Conservation (phyloP, 2,888 invertebrate species). For the Scrobipalpa costella region DNA sequence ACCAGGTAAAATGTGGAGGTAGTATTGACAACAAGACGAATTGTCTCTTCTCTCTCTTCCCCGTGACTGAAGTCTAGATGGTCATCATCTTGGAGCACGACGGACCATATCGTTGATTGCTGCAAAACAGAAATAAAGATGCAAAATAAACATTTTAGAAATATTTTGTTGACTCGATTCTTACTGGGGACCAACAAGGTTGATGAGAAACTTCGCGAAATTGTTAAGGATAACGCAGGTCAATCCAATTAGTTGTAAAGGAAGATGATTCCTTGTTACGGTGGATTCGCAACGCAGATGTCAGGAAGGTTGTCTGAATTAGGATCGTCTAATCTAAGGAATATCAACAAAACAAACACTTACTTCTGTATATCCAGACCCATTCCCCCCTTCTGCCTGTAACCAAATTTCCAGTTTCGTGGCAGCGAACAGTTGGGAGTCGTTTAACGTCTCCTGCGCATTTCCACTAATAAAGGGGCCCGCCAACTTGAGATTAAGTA, state of each 20-base stretch:
- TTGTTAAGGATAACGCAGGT: too few species aligned
- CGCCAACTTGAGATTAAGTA: conserved; percentile 44
- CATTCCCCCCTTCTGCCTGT: not conserved
- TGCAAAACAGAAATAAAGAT: too few species aligned
- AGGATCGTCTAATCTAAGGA: not conserved
- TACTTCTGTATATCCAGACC: not conserved
- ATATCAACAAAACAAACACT: too few species aligned
- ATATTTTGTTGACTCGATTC: too few species aligned
- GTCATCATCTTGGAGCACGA: conserved; percentile 81
- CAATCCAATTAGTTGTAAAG: too few species aligned
- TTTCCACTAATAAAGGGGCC: conserved; percentile 71
- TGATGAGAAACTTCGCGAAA: too few species aligned
- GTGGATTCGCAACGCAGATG: too few species aligned
- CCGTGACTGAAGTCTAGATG: conserved; percentile 82
- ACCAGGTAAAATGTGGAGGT: conserved; percentile 25
- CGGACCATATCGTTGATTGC: conserved; percentile 70
- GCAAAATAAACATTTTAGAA: too few species aligned
- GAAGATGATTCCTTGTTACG: too few species aligned
- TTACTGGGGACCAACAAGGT: too few species aligned
- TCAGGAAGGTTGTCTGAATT: too few species aligned
- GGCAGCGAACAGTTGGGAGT: conserved; percentile 40
- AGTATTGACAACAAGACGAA: conserved; percentile 49
- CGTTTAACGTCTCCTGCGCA: conserved; percentile 52
- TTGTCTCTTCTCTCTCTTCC: conserved; percentile 63
- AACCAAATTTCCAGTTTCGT: conserved; percentile 59